A percentile compares a stretch with the other conserved stretches of the same genome.
phyloP scores from a whole-genome alignment of 37 sponge, comb jelly and placozoan genomes.

The Crambe crambe region DNA sequence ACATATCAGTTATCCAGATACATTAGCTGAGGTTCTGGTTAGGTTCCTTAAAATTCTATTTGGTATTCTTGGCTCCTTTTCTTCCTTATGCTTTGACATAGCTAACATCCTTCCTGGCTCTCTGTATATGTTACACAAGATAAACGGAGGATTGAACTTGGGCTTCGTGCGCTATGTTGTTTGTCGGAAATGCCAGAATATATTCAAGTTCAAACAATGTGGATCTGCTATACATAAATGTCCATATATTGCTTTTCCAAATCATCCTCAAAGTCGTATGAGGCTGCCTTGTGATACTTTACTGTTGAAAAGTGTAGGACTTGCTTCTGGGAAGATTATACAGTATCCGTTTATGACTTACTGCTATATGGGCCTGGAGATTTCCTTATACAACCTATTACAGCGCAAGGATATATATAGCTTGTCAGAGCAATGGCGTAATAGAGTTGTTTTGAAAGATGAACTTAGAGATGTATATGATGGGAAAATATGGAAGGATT shows the following conservation, averaged over 20 bases:
- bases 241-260: neutral
- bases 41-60: too few relatives aligned
- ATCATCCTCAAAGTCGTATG: neutral
- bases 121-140: too few relatives aligned
- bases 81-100: too few relatives aligned
- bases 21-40: too few relatives aligned
- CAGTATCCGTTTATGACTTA: conserved; percentile 45
- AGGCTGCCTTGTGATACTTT: neutral
- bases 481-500: conserved; percentile 67
- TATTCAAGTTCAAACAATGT: too few relatives aligned
- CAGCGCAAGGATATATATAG: conserved; percentile 6
- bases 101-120: too few relatives aligned
- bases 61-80: too few relatives aligned
- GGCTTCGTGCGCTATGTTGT: neutral
- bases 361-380: conserved; percentile 29
- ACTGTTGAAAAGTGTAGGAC: neutral
- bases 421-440: conserved; percentile 40
- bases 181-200: neutral
- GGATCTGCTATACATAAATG: neutral
- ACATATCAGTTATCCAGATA: too few relatives aligned
- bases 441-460: neutral
- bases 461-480: conserved; percentile 60
- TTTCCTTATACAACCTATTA: conserved; percentile 24
- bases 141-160: too few relatives aligned
- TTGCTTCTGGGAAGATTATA: neutral